A percentile compares a stretch with the other conserved stretches of the same genome.
Evolutionary conservation across 2,888 invertebrate genomes (phyloP).

Genomic region (Monochamus alternatus): DNA sequence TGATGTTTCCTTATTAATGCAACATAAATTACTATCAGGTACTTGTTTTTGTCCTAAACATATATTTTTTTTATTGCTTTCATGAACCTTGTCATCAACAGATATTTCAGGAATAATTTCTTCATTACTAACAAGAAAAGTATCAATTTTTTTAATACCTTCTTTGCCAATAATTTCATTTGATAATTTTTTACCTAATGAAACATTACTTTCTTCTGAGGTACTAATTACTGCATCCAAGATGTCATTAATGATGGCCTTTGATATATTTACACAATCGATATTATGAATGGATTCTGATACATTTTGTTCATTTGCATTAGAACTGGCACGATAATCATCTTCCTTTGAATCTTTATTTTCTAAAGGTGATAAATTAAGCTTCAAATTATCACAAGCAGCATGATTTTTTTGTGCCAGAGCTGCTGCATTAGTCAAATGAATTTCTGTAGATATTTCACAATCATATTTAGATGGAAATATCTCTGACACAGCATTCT

Average conservation of each 20-base stretch:
- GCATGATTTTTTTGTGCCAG: not conserved
- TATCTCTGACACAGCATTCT: constrained; percentile 6
- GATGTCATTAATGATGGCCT: not conserved
- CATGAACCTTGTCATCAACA: too few species aligned
- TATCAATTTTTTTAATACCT: too few species aligned
- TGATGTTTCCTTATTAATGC: too few species aligned
- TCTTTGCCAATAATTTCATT: too few species aligned
- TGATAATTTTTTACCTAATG: too few species aligned
- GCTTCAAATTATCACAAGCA: not conserved
- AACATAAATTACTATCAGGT: too few species aligned
- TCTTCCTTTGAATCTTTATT: not conserved
- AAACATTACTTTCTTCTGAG: not conserved
- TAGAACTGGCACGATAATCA: not conserved
- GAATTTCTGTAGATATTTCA: not conserved
- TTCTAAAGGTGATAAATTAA: not conserved
- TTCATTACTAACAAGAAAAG: too few species aligned
- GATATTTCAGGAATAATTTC: too few species aligned
- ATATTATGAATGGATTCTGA: not conserved
- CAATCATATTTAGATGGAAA: not conserved
- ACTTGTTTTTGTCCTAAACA: too few species aligned
- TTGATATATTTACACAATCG: not conserved
- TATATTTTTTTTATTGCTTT: too few species aligned
- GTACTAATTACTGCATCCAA: not conserved
- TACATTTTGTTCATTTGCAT: not conserved
- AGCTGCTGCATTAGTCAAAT: not conserved